Conservation (phyloP, 1,140 invertebrate species). For the Anastrepha obliqua region DNA sequence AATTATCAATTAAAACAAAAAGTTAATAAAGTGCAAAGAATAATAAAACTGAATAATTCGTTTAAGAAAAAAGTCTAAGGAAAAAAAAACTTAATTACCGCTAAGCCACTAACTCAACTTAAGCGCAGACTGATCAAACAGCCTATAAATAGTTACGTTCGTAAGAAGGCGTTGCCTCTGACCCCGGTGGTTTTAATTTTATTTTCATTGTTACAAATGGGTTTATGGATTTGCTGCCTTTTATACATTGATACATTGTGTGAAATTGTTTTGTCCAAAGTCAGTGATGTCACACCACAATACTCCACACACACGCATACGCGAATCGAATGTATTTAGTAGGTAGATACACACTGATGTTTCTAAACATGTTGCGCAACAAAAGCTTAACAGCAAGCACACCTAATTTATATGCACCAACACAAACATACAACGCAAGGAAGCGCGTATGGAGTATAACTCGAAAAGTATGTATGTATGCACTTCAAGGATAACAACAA, state of each 20-base stretch:
- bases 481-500: conserved; percentile 45
- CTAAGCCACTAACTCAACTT: neutral
- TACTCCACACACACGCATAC: too few species aligned
- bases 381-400: neutral
- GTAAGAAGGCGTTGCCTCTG: neutral
- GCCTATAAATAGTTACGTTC: conserved; percentile 19
- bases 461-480: neutral
- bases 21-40: neutral
- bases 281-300: too few species aligned
- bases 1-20: neutral
- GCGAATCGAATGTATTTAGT: too few species aligned
- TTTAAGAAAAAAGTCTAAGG: neutral
- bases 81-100: neutral
- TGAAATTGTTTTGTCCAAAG: neutral
- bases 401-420: neutral
- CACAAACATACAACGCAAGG: neutral
- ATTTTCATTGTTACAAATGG: neutral
- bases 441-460: neutral
- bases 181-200: neutral
- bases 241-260: neutral
- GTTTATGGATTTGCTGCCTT: neutral
- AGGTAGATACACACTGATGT: neutral
- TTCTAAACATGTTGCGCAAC: conserved; percentile 35
- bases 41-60: neutral
- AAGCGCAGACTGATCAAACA: neutral